Base-by-base conservation (phyloP, 2,888 invertebrate species). In the Cremastinae sp. region DNA sequence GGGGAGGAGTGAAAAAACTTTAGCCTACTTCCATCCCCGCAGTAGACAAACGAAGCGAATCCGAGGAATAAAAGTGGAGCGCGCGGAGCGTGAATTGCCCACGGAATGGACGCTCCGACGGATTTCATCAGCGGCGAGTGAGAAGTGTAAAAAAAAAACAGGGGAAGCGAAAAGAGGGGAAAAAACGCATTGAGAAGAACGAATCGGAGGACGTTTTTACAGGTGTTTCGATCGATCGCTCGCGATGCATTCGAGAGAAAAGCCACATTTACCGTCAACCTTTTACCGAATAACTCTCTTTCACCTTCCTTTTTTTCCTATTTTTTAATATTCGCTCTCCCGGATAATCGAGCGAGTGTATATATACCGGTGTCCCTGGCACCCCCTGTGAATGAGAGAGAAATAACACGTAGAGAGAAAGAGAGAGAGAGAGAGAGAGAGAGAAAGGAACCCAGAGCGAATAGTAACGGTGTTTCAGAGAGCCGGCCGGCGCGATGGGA, bases 401-500 rank as follows among this genome's bases (percentile, higher is more conserved):
- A 43, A 38, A 10, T n/a, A n/a, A n/a, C n/a, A n/a, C n/a, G n/a
- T n/a, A n/a, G 7, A 43, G 43, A 9, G 43, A 22, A 14, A 12
- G 12, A 7, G 28, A 3, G 53, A 53, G 8, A 9, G 34, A 34
- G 36, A 54, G 36, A 34, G 16, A 54, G 36, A 14, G 54, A 34
- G 3, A n/a, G 54, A 28, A 28, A 22, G n/a, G 28, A 28, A 28
- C 22, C 8, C 59, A 61, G 74, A 68, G 59, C 66, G 53, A 65
- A 51, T 36, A 66, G 34, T 74, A 74, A 74, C 74, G 74, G 74
- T 68, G 68, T 58, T 58, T 58, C 58, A 10, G 22, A 10, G 22
- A 38, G 58, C 43, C 43, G 58, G 58, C 41, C 22, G 58, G 43
- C 43, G 14, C 16, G 47, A 28, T 45, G 61, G 47, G 28, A 12